Evolutionary conservation across 2,797 vertebrate species (phyloP).

Genomic region (Paedocypris micromegethes): DNA sequence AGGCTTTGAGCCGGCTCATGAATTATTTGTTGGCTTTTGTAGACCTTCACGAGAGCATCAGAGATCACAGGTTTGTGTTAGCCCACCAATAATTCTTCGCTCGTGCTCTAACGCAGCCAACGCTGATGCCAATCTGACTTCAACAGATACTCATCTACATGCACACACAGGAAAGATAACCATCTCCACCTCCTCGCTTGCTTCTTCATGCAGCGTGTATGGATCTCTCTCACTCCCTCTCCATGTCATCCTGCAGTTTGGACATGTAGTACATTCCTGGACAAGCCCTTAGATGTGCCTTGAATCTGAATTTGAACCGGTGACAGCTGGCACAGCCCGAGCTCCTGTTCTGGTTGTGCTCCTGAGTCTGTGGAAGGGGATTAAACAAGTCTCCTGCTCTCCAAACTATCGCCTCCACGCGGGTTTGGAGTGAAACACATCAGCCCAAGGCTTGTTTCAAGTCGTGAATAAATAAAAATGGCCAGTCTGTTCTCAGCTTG

Average conservation of each 20-base stretch:
- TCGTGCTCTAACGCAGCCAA: slow-evolving; percentile 3
- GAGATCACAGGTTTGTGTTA: slow-evolving; percentile 21
- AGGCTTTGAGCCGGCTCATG: slow-evolving; percentile 20
- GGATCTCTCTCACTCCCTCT: slow-evolving; percentile 16
- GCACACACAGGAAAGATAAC: slow-evolving; percentile 28
- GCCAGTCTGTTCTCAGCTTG: too few relatives aligned
- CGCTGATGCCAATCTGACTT: slow-evolving; percentile 36
- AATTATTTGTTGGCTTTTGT: slow-evolving; percentile 12
- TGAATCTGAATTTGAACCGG: slow-evolving; percentile 31
- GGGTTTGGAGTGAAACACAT: not conserved
- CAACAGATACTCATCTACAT: slow-evolving; percentile 37
- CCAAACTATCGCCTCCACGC: slow-evolving; percentile 17
- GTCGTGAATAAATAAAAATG: not conserved
- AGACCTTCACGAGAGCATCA: slow-evolving; percentile 11
- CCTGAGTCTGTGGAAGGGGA: slow-evolving; percentile 22
- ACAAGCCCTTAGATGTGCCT: slow-evolving; percentile 50
- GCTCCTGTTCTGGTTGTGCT: slow-evolving; percentile 4
- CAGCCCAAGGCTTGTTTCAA: not conserved
- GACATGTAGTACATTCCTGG: slow-evolving; percentile 51
- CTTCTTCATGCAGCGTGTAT: slow-evolving; percentile 12
- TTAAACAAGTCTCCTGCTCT: slow-evolving; percentile 17
- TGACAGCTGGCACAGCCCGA: slow-evolving; percentile 35
- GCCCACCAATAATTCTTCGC: slow-evolving; percentile 24
- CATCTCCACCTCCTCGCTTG: slow-evolving; percentile 14
- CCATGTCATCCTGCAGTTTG: slow-evolving; percentile 37